These are phyloP conservation scores for Phylloscopus collybita DNA, from an alignment of 2,797 vertebrate species.

Conservation along the genomic window DNA sequence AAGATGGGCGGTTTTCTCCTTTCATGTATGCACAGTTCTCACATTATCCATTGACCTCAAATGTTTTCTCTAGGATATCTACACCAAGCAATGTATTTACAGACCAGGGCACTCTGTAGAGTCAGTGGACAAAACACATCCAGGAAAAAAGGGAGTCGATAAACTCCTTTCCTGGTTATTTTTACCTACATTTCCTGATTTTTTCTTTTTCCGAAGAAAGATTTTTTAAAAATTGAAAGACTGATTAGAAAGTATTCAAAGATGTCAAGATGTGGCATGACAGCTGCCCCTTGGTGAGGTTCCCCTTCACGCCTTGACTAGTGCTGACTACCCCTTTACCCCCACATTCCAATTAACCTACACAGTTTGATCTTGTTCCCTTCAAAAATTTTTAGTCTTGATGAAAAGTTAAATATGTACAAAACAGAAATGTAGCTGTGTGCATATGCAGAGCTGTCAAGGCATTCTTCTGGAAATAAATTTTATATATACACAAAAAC, in stretches of 20 bases:
- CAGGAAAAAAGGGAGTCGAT: not conserved
- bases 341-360: not conserved
- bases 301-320: not conserved
- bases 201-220: not conserved
- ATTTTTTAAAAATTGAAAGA: not conserved
- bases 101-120: not conserved
- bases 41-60: fast-evolving
- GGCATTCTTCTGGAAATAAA: not conserved
- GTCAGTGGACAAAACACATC: not conserved
- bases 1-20: not conserved
- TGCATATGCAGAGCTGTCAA: fast-evolving
- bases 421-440: not conserved
- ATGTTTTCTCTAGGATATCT: not conserved
- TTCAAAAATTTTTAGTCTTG: not conserved
- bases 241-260: not conserved
- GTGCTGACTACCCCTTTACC: not conserved
- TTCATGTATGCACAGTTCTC: not conserved
- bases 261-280: not conserved
- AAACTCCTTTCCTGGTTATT: not conserved
- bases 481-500: not conserved
- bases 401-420: not conserved
- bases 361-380: fast-evolving
- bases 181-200: not conserved
- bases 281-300: not conserved
- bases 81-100: not conserved